Percentiles rank a stretch among this genome's conserved stretches.
Evolutionary conservation across 2,797 vertebrate genomes (phyloP).

Genomic region (Aselliscus stoliczkanus): DNA sequence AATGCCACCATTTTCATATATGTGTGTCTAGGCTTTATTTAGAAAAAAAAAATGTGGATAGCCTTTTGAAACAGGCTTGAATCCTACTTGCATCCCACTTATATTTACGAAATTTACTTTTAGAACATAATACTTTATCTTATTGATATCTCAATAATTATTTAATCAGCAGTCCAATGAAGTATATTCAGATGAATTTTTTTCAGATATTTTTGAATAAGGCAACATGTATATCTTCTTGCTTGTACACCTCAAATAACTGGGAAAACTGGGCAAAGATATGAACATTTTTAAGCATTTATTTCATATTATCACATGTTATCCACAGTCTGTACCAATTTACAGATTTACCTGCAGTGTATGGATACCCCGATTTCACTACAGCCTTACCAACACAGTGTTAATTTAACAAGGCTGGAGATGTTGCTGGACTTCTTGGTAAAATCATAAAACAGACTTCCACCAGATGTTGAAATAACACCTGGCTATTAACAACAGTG

Average conservation of each 20-base stretch:
- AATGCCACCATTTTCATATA: neutral
- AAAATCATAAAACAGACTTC: slow-evolving; percentile 59
- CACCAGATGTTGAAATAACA: slow-evolving; percentile 73
- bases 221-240: neutral
- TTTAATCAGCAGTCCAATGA: neutral
- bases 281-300: neutral
- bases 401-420: slow-evolving; percentile 5
- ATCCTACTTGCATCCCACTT: neutral
- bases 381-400: neutral
- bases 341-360: neutral
- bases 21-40: neutral
- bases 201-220: neutral
- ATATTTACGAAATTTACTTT: neutral
- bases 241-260: neutral
- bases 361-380: neutral
- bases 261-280: neutral
- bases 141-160: neutral
- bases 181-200: neutral
- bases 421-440: slow-evolving; percentile 54
- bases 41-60: neutral
- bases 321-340: neutral
- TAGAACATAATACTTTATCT: neutral
- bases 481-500: slow-evolving; percentile 68
- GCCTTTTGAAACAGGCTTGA: neutral
- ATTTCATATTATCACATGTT: neutral